These are phyloP conservation scores for Botia kubotai DNA, from an alignment of 2,797 vertebrate species.

Conservation along the genomic window DNA sequence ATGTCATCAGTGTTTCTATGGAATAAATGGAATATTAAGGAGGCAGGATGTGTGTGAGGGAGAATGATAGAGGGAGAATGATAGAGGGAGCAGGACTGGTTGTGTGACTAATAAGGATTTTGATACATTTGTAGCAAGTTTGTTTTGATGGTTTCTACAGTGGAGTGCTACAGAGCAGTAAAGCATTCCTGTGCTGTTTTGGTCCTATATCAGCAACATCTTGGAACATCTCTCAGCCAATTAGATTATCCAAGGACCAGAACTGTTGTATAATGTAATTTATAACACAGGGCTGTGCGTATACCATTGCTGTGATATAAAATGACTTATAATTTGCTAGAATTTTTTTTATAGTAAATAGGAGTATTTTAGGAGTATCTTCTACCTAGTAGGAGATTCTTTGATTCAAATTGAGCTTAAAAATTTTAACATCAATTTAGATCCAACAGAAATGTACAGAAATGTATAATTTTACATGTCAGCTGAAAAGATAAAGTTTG, in stretches of 20 bases:
- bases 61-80: too few species aligned
- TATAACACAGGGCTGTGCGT: neutral
- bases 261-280: neutral
- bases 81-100: too few species aligned
- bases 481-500: slow-evolving; percentile 10
- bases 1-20: too few species aligned
- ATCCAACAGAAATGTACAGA: neutral
- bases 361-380: too few species aligned
- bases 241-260: neutral
- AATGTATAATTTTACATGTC: neutral
- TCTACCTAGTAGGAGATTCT: too few species aligned
- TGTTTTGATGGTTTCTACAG: too few species aligned
- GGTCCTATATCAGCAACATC: neutral
- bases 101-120: too few species aligned
- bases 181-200: neutral
- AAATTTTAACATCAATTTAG: neutral
- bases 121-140: too few species aligned
- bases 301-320: neutral
- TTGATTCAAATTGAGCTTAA: neutral
- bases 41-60: too few species aligned
- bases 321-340: neutral
- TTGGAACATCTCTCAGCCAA: neutral
- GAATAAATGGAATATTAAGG: too few species aligned
- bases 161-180: neutral
- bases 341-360: too few species aligned